Evolutionary conservation across 2,888 invertebrate species (phyloP), one percentile per base, ranked within the genome.

Genomic region (Cataglyphis rosenhaueri): DNA sequence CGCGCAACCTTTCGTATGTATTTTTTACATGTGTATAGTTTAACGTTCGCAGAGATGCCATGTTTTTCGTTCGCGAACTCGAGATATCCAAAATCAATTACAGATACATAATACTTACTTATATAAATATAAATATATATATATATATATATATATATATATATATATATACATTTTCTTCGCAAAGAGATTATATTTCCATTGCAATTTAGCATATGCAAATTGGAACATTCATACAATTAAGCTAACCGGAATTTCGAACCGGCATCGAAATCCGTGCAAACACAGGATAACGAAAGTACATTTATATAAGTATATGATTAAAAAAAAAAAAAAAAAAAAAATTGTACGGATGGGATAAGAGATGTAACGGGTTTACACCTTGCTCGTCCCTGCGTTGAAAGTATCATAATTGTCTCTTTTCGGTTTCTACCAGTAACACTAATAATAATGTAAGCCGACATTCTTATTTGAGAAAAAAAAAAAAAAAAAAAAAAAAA

Each of bases 281-380:
- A 38, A 76, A 29, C 41, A 29, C 41, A 59, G n/a, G 8, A 78
- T 78, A 59, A 71, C 71, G 78, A 71, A 68, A 78, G 78, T 68
- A 78, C 21, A 25, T 18, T 78, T 44, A 21, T 48, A 29, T 12
- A 32, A 25, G 9, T 32, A 15, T 35, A 18, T 25, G 32, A 65
- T 65, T 38, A 32, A 21, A 21, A 21, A 21, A 21, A 21, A 21
- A 21, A 21, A 21, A 66, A 25, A 25, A 25, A 25, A 25, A 25
- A 25, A 25, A 35, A 21, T 62, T 44, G 25, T 76, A 38, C 25
- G 59, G 41, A 32, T 59, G 78, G 44, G 44, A 35, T 32, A 18
- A 68, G n/a, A 68, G 57, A 21, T 52, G 74, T 41, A 44, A 74
- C n/a, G 44, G 44, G 64, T 21, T 76, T 68, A 29, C 52, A 44